phyloP scores from a whole-genome alignment of 2,888 invertebrate species.

The Ethmia dodecea region DNA sequence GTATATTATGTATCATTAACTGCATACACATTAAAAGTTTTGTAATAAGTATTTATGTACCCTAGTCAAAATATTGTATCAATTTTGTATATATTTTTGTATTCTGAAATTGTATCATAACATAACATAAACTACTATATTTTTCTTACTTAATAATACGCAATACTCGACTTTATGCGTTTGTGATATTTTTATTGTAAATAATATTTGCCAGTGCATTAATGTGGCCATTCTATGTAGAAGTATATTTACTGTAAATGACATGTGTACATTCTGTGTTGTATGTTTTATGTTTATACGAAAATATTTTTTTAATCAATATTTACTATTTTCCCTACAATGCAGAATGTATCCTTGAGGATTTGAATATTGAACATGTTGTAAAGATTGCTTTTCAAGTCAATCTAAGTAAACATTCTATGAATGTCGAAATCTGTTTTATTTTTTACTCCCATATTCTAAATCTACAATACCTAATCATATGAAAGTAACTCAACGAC shows the following conservation, averaged over 20 bases:
- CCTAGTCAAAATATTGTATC: slow-evolving; percentile 10
- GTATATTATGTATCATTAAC: neutral
- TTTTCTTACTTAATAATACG: slow-evolving; percentile 23
- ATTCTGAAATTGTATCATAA: neutral
- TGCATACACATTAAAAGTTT: no score
- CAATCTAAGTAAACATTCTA: slow-evolving; percentile 71
- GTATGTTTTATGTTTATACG: slow-evolving; percentile 6
- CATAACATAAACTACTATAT: neutral
- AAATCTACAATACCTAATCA: no score
- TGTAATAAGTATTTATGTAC: no score
- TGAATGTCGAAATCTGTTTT: slow-evolving; percentile 57
- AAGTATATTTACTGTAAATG: slow-evolving; percentile 20
- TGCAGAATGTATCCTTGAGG: slow-evolving; percentile 38
- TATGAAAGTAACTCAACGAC: no score
- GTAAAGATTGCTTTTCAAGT: slow-evolving; percentile 54
- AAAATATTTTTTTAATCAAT: slow-evolving; percentile 14
- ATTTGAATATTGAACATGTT: slow-evolving; percentile 37
- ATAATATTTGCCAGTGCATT: slow-evolving; percentile 53
- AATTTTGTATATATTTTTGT: neutral
- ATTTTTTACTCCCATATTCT: no score
- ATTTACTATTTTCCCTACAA: slow-evolving; percentile 23
- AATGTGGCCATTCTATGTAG: slow-evolving; percentile 60
- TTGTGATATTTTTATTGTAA: slow-evolving; percentile 67
- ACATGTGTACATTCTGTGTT: slow-evolving; percentile 22
- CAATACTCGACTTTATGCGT: slow-evolving; percentile 45